Base-by-base conservation (phyloP, 1,140 invertebrate species). In the Proales similis region DNA sequence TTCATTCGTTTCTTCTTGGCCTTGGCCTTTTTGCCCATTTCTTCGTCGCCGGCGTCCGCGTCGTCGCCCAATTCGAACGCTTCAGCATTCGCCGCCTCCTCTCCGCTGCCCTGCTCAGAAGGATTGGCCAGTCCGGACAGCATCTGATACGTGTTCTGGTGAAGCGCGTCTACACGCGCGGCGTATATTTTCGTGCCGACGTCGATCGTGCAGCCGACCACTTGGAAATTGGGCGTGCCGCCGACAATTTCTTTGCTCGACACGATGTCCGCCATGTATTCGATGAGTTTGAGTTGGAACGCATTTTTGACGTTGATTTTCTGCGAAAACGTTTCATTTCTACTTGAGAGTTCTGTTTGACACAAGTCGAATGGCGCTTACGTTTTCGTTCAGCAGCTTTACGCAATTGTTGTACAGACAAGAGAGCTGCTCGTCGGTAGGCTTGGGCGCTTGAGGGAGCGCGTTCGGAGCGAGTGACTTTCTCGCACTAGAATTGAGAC, bases 221-320 rank as follows among this genome's bases (percentile, higher is more conserved):
- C 51, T 42, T 57, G 51, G 32, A 57, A 57, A 42, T 57, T 57
- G 17, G 51, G 39, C 9, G 12, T 42, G 27, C 51, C 51, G 5
- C 51, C 51, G 30, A 24, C 32, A 2, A 57, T 57, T 22, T 57
- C 51, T 22, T 57, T 57, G 11, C 45, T 57, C 2, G 45, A 5
- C 17, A 57, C 51, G 20, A 57, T 57, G 32, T 57, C 51, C 5
- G 51, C 39, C 51, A 57, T 57, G 12, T 57, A 57, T 26, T 57
- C 51, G 7, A 57, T 57, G 4, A 57, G 19, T 43, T 57, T 57
- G 4, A 57, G 51, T 5, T 57, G 51, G 45, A 57, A 57, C 1
- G 51, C 51, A 42, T 57, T 57, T 57, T 57, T 57, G 11, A 29
- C 20, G 45, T 57, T 57, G n/a, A 57, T 57, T 57, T 57, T 57